Conservation (phyloP, 2,113 vertebrate genomes). For the Pao palembangensis region DNA sequence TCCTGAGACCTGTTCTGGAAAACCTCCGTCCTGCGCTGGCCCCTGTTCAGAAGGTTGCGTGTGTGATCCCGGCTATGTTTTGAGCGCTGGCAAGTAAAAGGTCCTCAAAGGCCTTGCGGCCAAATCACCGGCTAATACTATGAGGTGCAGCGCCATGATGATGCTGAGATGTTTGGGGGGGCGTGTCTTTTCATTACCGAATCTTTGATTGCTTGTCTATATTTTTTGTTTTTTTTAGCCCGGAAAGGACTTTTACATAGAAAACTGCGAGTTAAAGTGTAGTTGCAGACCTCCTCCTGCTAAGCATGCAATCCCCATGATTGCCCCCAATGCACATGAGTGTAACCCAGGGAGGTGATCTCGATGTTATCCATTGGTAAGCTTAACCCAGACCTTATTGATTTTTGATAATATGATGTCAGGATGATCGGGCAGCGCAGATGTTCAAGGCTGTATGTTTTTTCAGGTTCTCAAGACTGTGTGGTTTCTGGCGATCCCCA, state of each 20-base stretch:
- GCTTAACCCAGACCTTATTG: too few relatives aligned
- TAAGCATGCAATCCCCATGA: conserved; percentile 48
- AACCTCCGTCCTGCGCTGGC: conserved; percentile 56
- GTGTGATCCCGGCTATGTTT: conserved; percentile 74
- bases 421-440: too few relatives aligned
- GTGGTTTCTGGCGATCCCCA: too few relatives aligned
- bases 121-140: conserved; percentile 68
- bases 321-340: conserved; percentile 70
- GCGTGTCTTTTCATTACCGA: too few relatives aligned
- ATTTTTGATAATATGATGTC: too few relatives aligned
- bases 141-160: conserved; percentile 50
- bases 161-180: too few relatives aligned
- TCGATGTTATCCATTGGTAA: too few relatives aligned
- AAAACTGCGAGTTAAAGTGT: conserved; percentile 65
- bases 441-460: too few relatives aligned
- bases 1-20: conserved; percentile 60
- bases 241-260: conserved; percentile 70
- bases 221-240: conserved; percentile 60
- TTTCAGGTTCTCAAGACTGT: too few relatives aligned
- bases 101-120: conserved; percentile 61
- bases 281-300: conserved; percentile 63
- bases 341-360: too few relatives aligned
- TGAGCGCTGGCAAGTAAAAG: conserved; percentile 72
- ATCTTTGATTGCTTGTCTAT: too few relatives aligned
- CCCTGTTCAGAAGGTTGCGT: conserved; percentile 72